These are phyloP conservation scores for Oxygymnocypris stewartii DNA, from an alignment of 2,113 vertebrate species.

Conservation along the genomic window DNA sequence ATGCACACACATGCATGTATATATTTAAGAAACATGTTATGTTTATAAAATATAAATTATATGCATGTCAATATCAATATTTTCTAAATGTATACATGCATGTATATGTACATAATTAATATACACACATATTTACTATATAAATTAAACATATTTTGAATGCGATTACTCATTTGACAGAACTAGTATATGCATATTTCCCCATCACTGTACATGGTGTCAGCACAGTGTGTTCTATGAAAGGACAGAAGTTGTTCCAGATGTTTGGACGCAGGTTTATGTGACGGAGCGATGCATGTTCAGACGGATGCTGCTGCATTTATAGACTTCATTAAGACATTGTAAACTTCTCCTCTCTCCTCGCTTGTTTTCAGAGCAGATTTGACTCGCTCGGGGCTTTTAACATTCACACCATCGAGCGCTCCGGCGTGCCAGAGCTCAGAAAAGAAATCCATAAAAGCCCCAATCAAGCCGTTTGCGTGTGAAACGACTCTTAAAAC, in stretches of 20 bases:
- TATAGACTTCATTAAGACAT: conserved; percentile 46
- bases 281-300: neutral
- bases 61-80: no score
- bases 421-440: neutral
- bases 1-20: no score
- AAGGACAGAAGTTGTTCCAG: neutral
- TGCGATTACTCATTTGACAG: no score
- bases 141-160: no score
- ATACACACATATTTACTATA: no score
- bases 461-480: conserved; percentile 19
- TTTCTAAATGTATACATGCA: no score
- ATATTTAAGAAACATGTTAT: no score
- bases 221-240: neutral
- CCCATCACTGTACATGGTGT: neutral
- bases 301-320: neutral
- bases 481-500: conserved; percentile 45
- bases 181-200: neutral
- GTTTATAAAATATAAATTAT: no score
- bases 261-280: neutral
- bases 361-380: conserved; percentile 34
- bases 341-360: no score
- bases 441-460: conserved; percentile 44
- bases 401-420: conserved; percentile 25
- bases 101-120: no score
- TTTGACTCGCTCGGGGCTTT: conserved; percentile 37